phyloP scores from a whole-genome alignment of 2,113 vertebrate genomes.

The Anolis carolinensis region DNA sequence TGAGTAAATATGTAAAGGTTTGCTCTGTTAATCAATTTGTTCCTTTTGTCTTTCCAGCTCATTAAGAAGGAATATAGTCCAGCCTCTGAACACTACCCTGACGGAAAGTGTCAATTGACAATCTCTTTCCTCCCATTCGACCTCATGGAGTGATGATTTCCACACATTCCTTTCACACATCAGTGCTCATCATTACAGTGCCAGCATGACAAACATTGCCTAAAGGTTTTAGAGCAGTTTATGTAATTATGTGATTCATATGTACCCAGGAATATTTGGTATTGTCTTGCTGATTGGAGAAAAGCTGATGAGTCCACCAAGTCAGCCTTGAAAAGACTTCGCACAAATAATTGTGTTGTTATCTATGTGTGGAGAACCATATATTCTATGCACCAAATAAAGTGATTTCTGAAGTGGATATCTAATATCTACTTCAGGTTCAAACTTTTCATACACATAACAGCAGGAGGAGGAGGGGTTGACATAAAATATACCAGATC shows the following conservation, averaged over 20 bases:
- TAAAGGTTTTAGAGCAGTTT: constrained; percentile 57
- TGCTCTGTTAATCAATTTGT: background rate
- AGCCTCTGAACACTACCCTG: background rate
- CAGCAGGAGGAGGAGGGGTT: background rate
- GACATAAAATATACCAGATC: background rate
- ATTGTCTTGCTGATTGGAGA: constrained; percentile 41
- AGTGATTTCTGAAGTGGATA: background rate
- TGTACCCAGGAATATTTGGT: constrained; percentile 43
- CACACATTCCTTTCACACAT: constrained; percentile 34
- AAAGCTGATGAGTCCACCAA: constrained; percentile 48
- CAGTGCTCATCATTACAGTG: constrained; percentile 41
- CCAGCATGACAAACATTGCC: constrained; percentile 50
- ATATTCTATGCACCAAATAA: constrained; percentile 12
- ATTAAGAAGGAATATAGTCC: background rate
- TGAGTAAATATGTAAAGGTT: background rate
- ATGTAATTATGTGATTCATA: constrained; percentile 47
- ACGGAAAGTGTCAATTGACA: constrained; percentile 11
- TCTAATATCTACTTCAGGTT: background rate
- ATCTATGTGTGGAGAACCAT: constrained; percentile 30
- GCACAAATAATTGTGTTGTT: constrained; percentile 48
- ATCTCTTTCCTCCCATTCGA: background rate
- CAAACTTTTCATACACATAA: background rate
- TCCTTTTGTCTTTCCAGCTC: constrained; percentile 2
- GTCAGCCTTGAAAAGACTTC: constrained; percentile 47
- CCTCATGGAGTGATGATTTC: background rate